Conservation (phyloP, 2,888 invertebrate genomes). For the Agrotis clavis region DNA sequence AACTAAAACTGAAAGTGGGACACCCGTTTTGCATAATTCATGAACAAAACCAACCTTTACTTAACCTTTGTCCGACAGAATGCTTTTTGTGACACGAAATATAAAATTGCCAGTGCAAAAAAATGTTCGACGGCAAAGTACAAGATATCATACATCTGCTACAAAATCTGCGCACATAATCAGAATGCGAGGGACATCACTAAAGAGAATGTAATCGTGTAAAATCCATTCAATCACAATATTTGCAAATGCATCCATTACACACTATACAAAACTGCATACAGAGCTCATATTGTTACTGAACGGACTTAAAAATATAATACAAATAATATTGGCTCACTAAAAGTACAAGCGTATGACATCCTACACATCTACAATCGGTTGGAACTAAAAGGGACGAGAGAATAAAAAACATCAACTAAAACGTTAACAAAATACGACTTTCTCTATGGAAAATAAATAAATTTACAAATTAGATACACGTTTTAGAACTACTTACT, state of each 20-base stretch:
- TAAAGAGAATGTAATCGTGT: slow-evolving; percentile 80
- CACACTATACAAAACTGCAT: slow-evolving; percentile 80
- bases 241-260: slow-evolving; percentile 79
- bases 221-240: slow-evolving; percentile 83
- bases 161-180: slow-evolving; percentile 72
- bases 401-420: slow-evolving; percentile 90
- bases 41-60: slow-evolving; percentile 33
- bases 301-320: slow-evolving; percentile 85
- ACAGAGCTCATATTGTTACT: slow-evolving; percentile 81
- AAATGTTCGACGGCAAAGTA: slow-evolving; percentile 65
- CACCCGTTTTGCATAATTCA: slow-evolving; percentile 40
- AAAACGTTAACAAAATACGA: slow-evolving; percentile 91
- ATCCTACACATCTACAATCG: slow-evolving; percentile 89
- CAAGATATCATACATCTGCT: slow-evolving; percentile 60
- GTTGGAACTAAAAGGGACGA: slow-evolving; percentile 87
- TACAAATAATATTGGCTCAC: slow-evolving; percentile 88
- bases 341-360: slow-evolving; percentile 91
- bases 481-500: slow-evolving; percentile 87
- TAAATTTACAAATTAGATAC: slow-evolving; percentile 91
- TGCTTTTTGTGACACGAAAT: neutral
- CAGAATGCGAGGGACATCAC: slow-evolving; percentile 81
- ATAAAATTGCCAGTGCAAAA: slow-evolving; percentile 18
- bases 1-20: slow-evolving; percentile 39
- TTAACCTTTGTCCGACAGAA: slow-evolving; percentile 3
- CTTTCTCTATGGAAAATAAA: slow-evolving; percentile 91